Evolutionary conservation across 2,888 invertebrate species (phyloP).

Genomic region (Suillia variegata): DNA sequence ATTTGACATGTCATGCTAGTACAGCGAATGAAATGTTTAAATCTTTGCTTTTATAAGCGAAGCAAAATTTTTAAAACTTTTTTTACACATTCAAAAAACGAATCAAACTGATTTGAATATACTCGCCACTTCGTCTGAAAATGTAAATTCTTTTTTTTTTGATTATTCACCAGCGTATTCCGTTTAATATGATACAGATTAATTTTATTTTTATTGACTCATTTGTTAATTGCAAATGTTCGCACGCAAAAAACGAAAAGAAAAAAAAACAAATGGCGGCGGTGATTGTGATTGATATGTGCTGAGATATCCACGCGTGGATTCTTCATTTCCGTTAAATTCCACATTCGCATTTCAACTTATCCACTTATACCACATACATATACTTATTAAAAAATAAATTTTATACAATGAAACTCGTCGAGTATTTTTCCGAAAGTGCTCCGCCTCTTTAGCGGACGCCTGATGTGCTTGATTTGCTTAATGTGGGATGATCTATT

Average conservation of each 20-base stretch:
- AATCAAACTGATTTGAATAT: too few relatives aligned
- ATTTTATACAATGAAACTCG: too few relatives aligned
- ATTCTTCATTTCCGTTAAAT: constrained; percentile 6
- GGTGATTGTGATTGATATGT: constrained; percentile 9
- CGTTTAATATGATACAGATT: too few relatives aligned
- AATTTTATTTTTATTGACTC: constrained; percentile 1
- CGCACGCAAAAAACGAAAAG: not conserved
- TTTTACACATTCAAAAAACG: not conserved
- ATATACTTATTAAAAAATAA: not conserved
- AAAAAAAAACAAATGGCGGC: constrained; percentile 1
- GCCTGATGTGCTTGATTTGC: too few relatives aligned
- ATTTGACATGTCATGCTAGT: too few relatives aligned
- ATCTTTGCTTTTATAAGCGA: not conserved
- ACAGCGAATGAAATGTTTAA: not conserved
- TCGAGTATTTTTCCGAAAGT: not conserved
- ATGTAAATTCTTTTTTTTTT: too few relatives aligned
- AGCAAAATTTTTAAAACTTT: not conserved
- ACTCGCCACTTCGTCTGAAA: too few relatives aligned
- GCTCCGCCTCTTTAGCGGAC: not conserved
- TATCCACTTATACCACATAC: not conserved
- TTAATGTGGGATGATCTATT: too few relatives aligned
- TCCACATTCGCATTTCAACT: not conserved
- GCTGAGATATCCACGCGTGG: constrained; percentile 2
- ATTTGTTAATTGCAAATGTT: constrained; percentile 1
- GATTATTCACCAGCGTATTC: too few relatives aligned